Percentiles rank a stretch among this genome's conserved stretches.
Evolutionary conservation across 2,797 vertebrate species (phyloP).

Genomic region (Poeciliopsis gracilis): DNA sequence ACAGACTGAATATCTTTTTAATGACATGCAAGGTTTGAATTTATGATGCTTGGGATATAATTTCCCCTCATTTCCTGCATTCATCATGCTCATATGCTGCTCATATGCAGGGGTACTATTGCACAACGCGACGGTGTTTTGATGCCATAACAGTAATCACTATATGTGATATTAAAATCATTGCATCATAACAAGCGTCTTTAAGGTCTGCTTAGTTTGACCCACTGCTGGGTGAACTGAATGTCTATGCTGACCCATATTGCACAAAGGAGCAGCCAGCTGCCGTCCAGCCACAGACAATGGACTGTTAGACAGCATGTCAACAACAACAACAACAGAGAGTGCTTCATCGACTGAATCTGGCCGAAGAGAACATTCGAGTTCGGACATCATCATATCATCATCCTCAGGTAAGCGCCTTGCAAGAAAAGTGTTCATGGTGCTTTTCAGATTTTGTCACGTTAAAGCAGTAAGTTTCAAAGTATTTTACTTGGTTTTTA

Average conservation of each 20-base stretch:
- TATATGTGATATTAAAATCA: not conserved
- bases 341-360: not conserved
- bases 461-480: not conserved
- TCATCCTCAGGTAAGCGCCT: not conserved
- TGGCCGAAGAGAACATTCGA: not conserved
- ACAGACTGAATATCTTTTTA: not conserved
- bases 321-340: slow-evolving; percentile 30
- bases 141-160: not conserved
- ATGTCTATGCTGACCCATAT: slow-evolving; percentile 29
- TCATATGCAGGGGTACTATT: not conserved
- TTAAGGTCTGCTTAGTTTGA: not conserved
- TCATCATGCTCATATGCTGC: not conserved
- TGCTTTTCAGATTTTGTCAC: not conserved
- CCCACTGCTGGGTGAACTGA: not conserved
- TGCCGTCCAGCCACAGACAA: slow-evolving; percentile 44
- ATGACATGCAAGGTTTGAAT: not conserved
- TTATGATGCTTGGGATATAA: not conserved
- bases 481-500: not conserved
- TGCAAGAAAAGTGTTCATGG: too few relatives aligned
- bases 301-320: slow-evolving; percentile 45
- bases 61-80: not conserved
- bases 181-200: not conserved
- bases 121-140: not conserved
- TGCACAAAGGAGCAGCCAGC: not conserved
- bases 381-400: slow-evolving; percentile 1